Conservation (phyloP, 1,140 invertebrate species). For the Drosophila arizonae region DNA sequence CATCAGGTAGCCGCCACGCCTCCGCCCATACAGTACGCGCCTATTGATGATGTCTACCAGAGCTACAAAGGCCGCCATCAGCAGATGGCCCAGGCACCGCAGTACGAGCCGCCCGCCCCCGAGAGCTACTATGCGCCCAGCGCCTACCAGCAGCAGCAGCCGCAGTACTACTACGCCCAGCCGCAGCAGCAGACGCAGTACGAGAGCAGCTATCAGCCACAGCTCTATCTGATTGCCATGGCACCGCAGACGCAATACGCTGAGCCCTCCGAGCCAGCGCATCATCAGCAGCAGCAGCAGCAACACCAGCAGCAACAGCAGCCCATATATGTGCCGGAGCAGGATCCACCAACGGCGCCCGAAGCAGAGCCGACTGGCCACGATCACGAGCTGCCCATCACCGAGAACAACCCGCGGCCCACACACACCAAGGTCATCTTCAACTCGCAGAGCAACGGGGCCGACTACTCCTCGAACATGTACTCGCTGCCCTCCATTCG, state of each 20-base stretch:
- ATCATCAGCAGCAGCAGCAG: slow-evolving; percentile 17
- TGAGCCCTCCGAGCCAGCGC: slow-evolving; percentile 6
- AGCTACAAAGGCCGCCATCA: slow-evolving; percentile 73
- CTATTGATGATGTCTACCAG: slow-evolving; percentile 77
- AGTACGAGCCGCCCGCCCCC: slow-evolving; percentile 44
- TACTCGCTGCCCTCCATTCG: slow-evolving; percentile 51
- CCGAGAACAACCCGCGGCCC: slow-evolving; percentile 76
- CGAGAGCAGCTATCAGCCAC: slow-evolving; percentile 55
- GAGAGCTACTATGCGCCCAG: slow-evolving; percentile 55
- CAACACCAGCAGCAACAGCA: slow-evolving; percentile 30
- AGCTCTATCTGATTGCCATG: slow-evolving; percentile 75
- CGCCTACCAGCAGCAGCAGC: slow-evolving; percentile 39
- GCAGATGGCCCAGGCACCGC: slow-evolving; percentile 33
- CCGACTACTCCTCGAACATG: slow-evolving; percentile 40
- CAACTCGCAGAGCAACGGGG: slow-evolving; percentile 46
- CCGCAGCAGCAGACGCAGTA: slow-evolving; percentile 54
- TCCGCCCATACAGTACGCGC: slow-evolving; percentile 58
- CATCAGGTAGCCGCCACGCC: slow-evolving; percentile 66
- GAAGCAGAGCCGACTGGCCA: slow-evolving; percentile 26
- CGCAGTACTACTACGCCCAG: slow-evolving; percentile 66
- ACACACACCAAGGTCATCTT: slow-evolving; percentile 81
- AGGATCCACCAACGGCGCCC: slow-evolving; percentile 45
- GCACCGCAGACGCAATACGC: slow-evolving; percentile 47
- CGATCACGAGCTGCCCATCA: slow-evolving; percentile 53
- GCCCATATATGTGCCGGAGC: slow-evolving; percentile 60